Base-by-base conservation (phyloP, 2,113 vertebrate genomes). In the Elachura formosa region DNA sequence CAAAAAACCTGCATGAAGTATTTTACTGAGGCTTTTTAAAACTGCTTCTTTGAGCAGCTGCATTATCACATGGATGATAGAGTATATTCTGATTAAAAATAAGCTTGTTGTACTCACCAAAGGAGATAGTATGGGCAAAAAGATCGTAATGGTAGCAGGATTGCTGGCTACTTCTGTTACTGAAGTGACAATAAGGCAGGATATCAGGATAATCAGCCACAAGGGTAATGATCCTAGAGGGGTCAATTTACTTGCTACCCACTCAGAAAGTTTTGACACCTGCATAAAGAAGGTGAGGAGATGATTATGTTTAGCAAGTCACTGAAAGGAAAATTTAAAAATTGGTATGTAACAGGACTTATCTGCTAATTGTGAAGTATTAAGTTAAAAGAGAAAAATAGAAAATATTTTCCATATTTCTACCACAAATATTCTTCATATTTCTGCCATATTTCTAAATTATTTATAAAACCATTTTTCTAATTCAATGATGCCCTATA, bases 151-250 rank as follows among this genome's bases (percentile, higher is more conserved):
- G 41, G 99, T 99, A 79, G 99, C 98, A 48, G 99, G 98, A 68
- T 99, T 99, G 96, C 99, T 99, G 92, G 99, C 98, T 89, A 99
- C 98, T 92, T 99, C 99, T 40, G 99, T 99, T 87, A 99, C 96
- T 36, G 97, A 98, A 56, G 99, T 99, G 84, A 99, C 98, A 28
- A 99, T 98, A 96, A 99, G 84, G 93, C 98, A 99, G 34, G 98
- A 98, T 54, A 99, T 96, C 21, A 98, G 90, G 66, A 99, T 97
- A 33, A 98, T 68, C 29, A 98, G 82, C 97, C 98, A 97, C 49
- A 97, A 68, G 10, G 98, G 99, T 45, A 99, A 96, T 19, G 98
- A 98, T 52, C 98, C 98, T 78, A 99, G 89, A 75, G 99, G 99
- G 41, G 96, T 97, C 94, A 99, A 96, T 97, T 99, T 98, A 85